These are phyloP conservation scores for Chloropsis hardwickii DNA, from an alignment of 2,113 vertebrate species.

Conservation along the genomic window DNA sequence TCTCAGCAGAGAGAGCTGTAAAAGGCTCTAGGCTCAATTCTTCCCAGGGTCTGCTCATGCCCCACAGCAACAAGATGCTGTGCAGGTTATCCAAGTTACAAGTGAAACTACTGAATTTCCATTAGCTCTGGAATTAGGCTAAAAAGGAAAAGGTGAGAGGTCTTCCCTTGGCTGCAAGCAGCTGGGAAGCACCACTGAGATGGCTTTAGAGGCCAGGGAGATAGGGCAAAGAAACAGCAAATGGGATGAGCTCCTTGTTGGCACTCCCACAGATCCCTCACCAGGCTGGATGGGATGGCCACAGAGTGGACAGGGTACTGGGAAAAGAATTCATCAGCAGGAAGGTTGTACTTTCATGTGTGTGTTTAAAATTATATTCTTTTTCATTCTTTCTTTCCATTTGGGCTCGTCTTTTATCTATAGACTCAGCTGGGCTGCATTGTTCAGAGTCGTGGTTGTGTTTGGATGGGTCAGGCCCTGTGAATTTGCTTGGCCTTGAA, in stretches of 20 bases:
- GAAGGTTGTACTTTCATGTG: neutral
- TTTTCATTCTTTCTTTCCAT: neutral
- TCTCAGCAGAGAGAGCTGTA: neutral
- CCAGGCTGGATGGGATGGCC: neutral
- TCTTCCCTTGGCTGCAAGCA: neutral
- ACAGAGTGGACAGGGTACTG: neutral
- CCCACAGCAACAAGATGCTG: neutral
- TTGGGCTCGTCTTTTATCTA: neutral
- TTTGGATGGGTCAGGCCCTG: slow-evolving; percentile 37
- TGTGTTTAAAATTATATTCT: neutral
- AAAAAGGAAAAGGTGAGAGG: neutral
- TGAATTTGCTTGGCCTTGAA: slow-evolving; percentile 34
- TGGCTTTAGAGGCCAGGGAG: neutral
- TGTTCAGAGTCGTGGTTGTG: neutral
- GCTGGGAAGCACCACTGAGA: neutral
- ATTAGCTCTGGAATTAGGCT: neutral
- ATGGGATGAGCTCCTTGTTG: neutral
- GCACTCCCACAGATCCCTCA: neutral
- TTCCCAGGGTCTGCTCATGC: neutral
- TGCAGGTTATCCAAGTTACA: neutral
- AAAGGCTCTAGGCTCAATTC: neutral
- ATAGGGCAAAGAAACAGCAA: neutral
- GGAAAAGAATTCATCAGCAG: neutral
- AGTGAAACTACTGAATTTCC: neutral
- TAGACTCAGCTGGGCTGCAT: neutral